A percentile compares a stretch with the other conserved stretches of the same genome.
Conservation (phyloP, 2,797 vertebrate genomes). For the Platalea minor region DNA sequence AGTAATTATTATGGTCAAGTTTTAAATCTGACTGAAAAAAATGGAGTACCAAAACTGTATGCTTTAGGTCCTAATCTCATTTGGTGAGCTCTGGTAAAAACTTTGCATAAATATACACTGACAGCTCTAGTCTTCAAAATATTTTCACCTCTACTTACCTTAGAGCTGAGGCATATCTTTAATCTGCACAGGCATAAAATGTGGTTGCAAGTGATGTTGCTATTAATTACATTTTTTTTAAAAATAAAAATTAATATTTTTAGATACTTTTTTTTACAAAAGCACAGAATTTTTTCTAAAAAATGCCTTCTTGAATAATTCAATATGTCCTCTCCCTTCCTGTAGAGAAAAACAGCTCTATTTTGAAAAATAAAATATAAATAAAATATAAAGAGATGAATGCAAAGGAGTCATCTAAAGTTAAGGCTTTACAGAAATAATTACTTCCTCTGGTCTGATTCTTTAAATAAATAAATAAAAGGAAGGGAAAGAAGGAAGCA, state of each 20-base stretch:
- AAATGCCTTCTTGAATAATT: background rate
- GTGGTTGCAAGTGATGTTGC: fast-evolving
- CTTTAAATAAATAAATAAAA: constrained; percentile 10
- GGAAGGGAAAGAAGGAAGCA: background rate
- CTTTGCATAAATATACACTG: background rate
- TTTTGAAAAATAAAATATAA: background rate
- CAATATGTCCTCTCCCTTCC: background rate
- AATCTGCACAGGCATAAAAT: background rate
- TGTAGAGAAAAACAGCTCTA: background rate
- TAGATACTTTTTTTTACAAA: background rate
- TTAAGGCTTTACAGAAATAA: background rate
- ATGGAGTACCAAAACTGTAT: background rate
- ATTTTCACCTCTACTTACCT: background rate
- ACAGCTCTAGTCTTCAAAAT: background rate
- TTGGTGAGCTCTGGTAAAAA: background rate
- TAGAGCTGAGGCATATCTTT: background rate
- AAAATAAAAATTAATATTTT: background rate
- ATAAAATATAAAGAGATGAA: background rate
- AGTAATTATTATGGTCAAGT: background rate
- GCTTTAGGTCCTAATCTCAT: background rate
- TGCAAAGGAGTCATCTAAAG: background rate
- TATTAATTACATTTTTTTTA: background rate
- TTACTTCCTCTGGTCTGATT: background rate
- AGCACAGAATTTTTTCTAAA: background rate
- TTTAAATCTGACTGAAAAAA: background rate